Evolutionary conservation across 1,140 invertebrate species (phyloP).

Genomic region (Bicyclus anynana): DNA sequence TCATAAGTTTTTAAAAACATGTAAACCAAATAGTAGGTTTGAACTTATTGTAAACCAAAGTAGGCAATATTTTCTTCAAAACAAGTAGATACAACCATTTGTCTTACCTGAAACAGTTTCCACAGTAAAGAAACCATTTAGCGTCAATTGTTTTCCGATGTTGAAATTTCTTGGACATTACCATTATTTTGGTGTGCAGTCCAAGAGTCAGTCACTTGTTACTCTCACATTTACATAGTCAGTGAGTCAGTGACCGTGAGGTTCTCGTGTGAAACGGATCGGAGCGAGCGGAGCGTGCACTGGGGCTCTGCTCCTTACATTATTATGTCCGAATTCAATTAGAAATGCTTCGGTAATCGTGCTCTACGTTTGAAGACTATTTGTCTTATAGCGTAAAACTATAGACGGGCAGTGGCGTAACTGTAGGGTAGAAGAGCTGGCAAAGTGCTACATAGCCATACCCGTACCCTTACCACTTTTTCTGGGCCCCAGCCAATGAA

Average conservation of each 20-base stretch:
- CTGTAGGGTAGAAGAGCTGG: too few species aligned
- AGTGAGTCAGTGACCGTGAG: slow-evolving; percentile 65
- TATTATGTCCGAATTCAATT: slow-evolving; percentile 57
- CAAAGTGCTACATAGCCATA: too few species aligned
- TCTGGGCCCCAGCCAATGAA: too few species aligned
- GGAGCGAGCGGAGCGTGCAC: slow-evolving; percentile 42
- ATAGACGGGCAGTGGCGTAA: too few species aligned
- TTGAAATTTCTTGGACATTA: slow-evolving; percentile 7
- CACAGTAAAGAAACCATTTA: slow-evolving; percentile 2
- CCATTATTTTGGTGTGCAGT: slow-evolving; percentile 37
- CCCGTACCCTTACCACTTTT: too few species aligned
- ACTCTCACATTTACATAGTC: slow-evolving; percentile 60
- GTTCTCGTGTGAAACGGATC: slow-evolving; percentile 66
- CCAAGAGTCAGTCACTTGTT: slow-evolving; percentile 53
- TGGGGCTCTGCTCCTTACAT: slow-evolving; percentile 35
- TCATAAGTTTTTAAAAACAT: too few species aligned
- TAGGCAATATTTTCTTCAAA: too few species aligned
- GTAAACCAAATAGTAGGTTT: too few species aligned
- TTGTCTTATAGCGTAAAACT: background rate
- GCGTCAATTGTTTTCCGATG: slow-evolving; percentile 12
- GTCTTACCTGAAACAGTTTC: too few species aligned
- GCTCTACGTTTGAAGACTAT: slow-evolving; percentile 6
- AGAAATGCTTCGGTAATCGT: slow-evolving; percentile 36
- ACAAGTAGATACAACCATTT: too few species aligned
- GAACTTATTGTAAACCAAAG: too few species aligned